Evolutionary conservation across 2,888 invertebrate species (phyloP), one percentile per base, ranked within the genome.

Genomic region (Drosophila lacicola): DNA sequence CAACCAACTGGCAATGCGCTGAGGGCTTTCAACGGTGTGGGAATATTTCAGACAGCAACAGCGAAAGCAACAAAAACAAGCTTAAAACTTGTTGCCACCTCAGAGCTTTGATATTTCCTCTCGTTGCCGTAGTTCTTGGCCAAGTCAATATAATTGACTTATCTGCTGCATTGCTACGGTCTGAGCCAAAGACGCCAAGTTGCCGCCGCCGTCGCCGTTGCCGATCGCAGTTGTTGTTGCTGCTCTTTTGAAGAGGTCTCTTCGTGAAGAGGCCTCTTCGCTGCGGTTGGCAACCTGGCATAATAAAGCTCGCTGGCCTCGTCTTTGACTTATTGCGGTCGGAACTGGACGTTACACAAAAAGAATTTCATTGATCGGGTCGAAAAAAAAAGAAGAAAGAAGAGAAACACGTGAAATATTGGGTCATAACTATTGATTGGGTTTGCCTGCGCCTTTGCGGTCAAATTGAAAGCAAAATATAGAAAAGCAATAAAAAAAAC

Each of bases 121-220:
- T 36, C 45, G 49, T 8, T 29, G 73, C 45, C 41, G 51, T 58
- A 37, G 56, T 54, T 73, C 70, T 79, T 74, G 83, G 81, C 80
- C 86, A 73, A 70, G 85, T 84, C 88, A 84, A 87, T 84, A 84
- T 88, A 84, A 84, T 87, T 84, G 85, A 84, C 84, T 84, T 87
- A 84, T 84, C 67, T 66, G 77, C 81, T 70, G 77, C 66, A 78
- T 67, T 67, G 79, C 66, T 56, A 63, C 55, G 66, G 49, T 58
- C 80, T 64, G 53, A 73, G 73, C 63, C 73, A 29, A 60, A 65
- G 50, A 49, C 51, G 64, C 57, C 50, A 36, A 51, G 56, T 19
- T 63, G 51, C 41, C 53, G 21, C 54, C 58, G 44, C 39, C 25
- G 45, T 55, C 54, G 6, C 37, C 39, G 49, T 37, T 58, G 61